phyloP scores from a whole-genome alignment of 2,113 vertebrate species.

The Circaetus gallicus region DNA sequence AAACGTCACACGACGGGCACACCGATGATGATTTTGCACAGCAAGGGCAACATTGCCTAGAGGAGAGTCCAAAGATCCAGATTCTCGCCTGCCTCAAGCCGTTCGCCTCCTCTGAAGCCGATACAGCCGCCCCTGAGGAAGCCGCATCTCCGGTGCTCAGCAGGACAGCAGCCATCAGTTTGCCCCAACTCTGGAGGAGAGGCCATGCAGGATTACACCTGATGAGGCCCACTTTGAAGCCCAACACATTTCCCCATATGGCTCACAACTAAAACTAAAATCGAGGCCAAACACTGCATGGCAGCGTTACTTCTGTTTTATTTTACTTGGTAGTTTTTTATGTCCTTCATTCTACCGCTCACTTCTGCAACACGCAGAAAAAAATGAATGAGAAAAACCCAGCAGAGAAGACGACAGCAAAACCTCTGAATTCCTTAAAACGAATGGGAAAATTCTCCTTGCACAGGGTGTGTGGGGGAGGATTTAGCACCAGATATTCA shows the following conservation, averaged over 20 bases:
- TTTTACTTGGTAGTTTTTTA: background rate
- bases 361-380: background rate
- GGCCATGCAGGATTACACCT: background rate
- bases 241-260: background rate
- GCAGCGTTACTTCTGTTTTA: background rate
- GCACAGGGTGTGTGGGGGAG: background rate
- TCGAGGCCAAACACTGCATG: background rate
- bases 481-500: background rate
- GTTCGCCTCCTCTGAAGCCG: background rate
- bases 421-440: background rate
- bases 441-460: background rate
- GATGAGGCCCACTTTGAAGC: background rate
- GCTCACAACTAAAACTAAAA: background rate
- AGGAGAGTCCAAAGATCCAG: background rate
- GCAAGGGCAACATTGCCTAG: background rate
- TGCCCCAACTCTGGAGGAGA: background rate
- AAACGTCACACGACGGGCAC: rapidly evolving
- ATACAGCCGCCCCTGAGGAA: background rate
- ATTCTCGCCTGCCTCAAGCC: background rate
- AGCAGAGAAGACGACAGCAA: background rate
- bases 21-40: background rate
- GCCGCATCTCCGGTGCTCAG: background rate
- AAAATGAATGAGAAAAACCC: background rate
- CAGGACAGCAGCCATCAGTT: background rate
- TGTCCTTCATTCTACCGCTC: background rate